Evolutionary conservation across 2,797 vertebrate species (phyloP).

Genomic region (Brotogeris chrysoptera): DNA sequence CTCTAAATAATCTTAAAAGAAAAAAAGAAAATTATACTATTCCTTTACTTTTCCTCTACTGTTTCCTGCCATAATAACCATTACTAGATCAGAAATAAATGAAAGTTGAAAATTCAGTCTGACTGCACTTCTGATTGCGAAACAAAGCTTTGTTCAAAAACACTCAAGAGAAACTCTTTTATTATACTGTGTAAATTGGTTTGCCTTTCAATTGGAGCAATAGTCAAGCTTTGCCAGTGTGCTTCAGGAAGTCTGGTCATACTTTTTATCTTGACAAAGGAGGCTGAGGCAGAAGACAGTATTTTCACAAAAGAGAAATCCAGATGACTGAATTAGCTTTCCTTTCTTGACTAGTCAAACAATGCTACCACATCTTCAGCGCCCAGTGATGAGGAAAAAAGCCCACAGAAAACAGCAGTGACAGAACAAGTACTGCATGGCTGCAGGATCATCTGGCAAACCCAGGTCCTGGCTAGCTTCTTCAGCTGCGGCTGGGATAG

Average conservation of each 20-base stretch:
- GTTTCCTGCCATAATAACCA: neutral
- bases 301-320: neutral
- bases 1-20: neutral
- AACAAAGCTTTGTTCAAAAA: constrained; percentile 1
- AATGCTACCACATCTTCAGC: neutral
- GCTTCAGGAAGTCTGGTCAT: neutral
- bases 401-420: fast-evolving
- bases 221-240: neutral
- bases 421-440: neutral
- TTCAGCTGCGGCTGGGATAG: neutral
- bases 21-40: neutral
- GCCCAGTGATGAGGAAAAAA: neutral
- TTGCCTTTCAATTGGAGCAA: neutral
- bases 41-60: neutral
- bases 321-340: neutral
- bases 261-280: neutral
- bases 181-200: neutral
- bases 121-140: neutral
- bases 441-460: neutral
- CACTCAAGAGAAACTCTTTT: neutral
- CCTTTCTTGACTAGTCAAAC: neutral
- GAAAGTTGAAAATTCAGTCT: constrained; percentile 2
- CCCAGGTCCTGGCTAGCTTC: neutral
- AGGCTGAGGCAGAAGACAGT: neutral
- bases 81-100: neutral